Conservation (phyloP, 2,888 invertebrate species). For the Nymphalis polychloros region DNA sequence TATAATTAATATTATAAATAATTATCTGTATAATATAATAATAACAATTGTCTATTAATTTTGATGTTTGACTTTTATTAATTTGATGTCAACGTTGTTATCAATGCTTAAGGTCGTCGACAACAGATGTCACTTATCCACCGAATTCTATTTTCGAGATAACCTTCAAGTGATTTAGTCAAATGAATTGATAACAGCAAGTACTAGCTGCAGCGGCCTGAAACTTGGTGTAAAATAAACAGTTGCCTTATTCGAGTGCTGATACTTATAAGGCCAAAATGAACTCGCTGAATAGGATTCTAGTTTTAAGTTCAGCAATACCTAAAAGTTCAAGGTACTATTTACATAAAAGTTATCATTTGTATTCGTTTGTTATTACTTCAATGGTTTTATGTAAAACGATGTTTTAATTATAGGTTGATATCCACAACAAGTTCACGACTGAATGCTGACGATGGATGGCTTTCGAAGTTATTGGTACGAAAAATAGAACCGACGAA, state of each 20-base stretch:
- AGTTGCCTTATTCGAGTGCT: conserved; percentile 15
- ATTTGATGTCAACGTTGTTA: conserved; percentile 34
- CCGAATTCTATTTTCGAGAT: conserved; percentile 72
- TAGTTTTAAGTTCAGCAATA: conserved; percentile 59
- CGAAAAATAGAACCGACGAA: conserved; percentile 96
- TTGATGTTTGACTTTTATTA: background rate
- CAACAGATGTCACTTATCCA: conserved; percentile 61
- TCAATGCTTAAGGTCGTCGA: conserved; percentile 48
- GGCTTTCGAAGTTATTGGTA: conserved; percentile 94
- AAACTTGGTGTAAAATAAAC: conserved; percentile 43
- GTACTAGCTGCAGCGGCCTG: conserved; percentile 41
- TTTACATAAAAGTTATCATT: conserved; percentile 27
- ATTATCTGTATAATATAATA: background rate
- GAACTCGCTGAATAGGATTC: conserved; percentile 69
- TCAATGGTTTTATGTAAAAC: conserved; percentile 45
- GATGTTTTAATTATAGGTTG: conserved; percentile 57
- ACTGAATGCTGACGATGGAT: conserved; percentile 85
- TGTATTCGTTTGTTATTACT: conserved; percentile 47
- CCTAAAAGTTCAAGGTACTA: conserved; percentile 70
- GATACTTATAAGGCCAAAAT: conserved; percentile 47
- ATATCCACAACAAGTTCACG: conserved; percentile 66
- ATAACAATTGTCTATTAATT: too few species aligned
- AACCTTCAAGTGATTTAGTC: conserved; percentile 81
- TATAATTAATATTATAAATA: background rate
- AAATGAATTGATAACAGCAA: conserved; percentile 72